These are phyloP conservation scores for Oenanthe melanoleuca DNA, from an alignment of 2,113 vertebrate genomes.

Conservation along the genomic window DNA sequence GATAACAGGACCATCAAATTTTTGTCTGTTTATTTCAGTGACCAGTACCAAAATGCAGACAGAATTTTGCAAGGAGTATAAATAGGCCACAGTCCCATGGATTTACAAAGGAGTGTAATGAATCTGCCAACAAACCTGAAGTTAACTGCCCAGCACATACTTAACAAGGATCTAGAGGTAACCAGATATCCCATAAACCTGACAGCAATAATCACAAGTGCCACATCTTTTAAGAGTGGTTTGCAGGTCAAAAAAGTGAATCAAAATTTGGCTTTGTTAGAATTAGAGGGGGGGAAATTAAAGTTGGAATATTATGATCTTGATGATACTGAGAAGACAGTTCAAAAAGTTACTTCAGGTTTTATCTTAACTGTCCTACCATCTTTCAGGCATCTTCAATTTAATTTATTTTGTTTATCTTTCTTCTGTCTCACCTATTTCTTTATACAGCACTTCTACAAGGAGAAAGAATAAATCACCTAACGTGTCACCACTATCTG, in stretches of 20 bases:
- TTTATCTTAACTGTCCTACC: not conserved
- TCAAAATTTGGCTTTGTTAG: not conserved
- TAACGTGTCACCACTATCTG: not conserved
- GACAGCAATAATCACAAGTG: not conserved
- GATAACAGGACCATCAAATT: not conserved
- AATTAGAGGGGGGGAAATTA: not conserved
- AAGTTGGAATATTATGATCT: not conserved
- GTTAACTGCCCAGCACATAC: not conserved
- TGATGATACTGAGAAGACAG: not conserved
- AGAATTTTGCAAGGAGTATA: not conserved
- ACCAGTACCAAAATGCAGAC: not conserved
- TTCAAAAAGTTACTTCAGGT: not conserved
- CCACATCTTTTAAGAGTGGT: not conserved
- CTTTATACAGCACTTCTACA: not conserved
- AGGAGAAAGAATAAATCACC: not conserved
- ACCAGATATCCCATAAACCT: not conserved
- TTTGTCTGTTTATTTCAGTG: not conserved
- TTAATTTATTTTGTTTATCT: not conserved
- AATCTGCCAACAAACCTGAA: not conserved
- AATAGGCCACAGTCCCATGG: not conserved
- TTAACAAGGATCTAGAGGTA: not conserved
- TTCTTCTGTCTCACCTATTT: not conserved
- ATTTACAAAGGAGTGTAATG: not conserved
- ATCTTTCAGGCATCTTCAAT: not conserved
- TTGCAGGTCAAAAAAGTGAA: not conserved